Conservation (phyloP, 2,113 vertebrate genomes). For the Clarias macrocephalus region DNA sequence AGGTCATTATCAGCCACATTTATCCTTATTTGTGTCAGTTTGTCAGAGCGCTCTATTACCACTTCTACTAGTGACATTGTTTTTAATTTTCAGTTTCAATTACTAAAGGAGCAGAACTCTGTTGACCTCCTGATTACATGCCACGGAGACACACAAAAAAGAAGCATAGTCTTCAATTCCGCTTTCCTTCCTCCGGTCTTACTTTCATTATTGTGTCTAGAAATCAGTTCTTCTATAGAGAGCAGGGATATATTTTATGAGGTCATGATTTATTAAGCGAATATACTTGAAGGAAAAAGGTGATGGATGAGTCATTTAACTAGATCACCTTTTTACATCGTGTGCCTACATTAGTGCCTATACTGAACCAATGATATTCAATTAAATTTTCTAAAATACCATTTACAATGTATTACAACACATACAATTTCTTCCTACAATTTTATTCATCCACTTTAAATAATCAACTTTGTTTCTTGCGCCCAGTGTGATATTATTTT, state of each 20-base stretch:
- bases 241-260: neutral
- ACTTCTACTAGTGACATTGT: neutral
- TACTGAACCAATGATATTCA: no score
- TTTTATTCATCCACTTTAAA: neutral
- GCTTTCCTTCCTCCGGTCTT: neutral
- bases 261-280: constrained; percentile 13
- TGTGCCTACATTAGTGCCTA: neutral
- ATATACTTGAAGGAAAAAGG: constrained; percentile 7
- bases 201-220: neutral
- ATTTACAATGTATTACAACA: neutral
- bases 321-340: neutral
- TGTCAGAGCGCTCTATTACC: neutral
- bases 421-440: neutral
- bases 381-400: neutral
- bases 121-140: constrained; percentile 6
- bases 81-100: constrained; percentile 19
- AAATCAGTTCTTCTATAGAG: constrained; percentile 5
- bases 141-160: neutral
- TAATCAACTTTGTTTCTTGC: no score
- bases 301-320: constrained; percentile 20
- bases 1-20: neutral
- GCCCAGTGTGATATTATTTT: no score
- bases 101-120: neutral
- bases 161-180: neutral
- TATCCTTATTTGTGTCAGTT: neutral